Conservation (phyloP, 2,113 vertebrate genomes). For the Salvelinus sp. region DNA sequence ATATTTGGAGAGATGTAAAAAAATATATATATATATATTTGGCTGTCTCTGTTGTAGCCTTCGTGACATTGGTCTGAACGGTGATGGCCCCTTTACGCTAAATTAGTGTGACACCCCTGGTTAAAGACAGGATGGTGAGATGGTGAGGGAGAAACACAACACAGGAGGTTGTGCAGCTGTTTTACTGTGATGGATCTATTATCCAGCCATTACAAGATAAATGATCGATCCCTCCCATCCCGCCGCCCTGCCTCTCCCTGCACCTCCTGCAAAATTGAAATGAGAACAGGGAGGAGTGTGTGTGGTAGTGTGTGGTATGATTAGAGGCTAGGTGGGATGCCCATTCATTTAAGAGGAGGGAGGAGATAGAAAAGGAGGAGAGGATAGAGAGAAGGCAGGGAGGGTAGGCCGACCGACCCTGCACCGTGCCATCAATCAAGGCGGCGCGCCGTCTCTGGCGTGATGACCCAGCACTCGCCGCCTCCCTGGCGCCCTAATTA, state of each 20-base stretch:
- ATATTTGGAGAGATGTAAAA: neutral
- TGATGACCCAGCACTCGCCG: constrained; percentile 98
- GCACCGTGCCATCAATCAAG: constrained; percentile 88
- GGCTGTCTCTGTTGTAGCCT: constrained; percentile 20
- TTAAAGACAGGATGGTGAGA: constrained; percentile 56
- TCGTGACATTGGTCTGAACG: constrained; percentile 52
- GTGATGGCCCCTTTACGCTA: constrained; percentile 54
- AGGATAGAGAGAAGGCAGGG: constrained; percentile 56
- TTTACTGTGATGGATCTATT: constrained; percentile 99
- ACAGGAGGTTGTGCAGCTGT: constrained; percentile 86
- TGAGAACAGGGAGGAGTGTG: constrained; percentile 83
- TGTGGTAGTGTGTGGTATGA: constrained; percentile 84
- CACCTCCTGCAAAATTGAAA: constrained; percentile 94
- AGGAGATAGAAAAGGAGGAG: constrained; percentile 40
- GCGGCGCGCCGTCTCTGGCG: constrained; percentile 80
- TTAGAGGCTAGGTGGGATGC: constrained; percentile 88
- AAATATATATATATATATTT: neutral
- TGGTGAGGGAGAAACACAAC: constrained; percentile 64
- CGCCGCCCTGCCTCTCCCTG: constrained; percentile 72
- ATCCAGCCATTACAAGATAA: constrained; percentile 99
- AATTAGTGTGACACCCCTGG: constrained; percentile 60
- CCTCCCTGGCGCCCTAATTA: constrained; percentile 87
- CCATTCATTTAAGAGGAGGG: constrained; percentile 86
- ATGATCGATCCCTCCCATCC: constrained; percentile 95
- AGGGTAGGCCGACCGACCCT: constrained; percentile 81